phyloP scores from a whole-genome alignment of 1,140 invertebrate species.

The Portunus trituberculatus region DNA sequence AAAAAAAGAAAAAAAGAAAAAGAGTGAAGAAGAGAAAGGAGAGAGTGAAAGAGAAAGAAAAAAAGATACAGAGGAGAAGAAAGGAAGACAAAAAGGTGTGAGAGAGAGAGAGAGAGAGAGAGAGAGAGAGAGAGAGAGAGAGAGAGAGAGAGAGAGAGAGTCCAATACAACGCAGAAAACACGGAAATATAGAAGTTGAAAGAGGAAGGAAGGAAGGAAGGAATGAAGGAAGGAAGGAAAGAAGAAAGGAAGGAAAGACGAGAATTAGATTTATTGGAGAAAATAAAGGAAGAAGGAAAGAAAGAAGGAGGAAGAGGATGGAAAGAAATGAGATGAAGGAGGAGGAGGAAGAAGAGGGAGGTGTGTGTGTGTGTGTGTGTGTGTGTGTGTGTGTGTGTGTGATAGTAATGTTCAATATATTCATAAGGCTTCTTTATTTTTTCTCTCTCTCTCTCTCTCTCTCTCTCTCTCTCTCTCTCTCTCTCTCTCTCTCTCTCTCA shows the following conservation, averaged over 20 bases:
- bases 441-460: conserved; percentile 33
- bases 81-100: neutral
- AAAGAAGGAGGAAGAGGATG: too few relatives aligned
- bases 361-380: too few relatives aligned
- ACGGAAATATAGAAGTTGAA: too few relatives aligned
- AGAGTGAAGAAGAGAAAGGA: too few relatives aligned
- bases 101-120: neutral
- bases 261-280: too few relatives aligned
- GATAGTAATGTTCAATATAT: neutral
- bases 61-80: neutral
- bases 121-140: neutral
- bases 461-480: conserved; percentile 32
- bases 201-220: too few relatives aligned
- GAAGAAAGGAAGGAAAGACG: too few relatives aligned
- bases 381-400: neutral
- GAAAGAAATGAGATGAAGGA: too few relatives aligned
- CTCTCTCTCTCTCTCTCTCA: neutral
- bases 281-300: too few relatives aligned
- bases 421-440: neutral
- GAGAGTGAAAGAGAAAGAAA: neutral
- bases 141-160: conserved; percentile 3
- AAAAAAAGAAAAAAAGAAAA: too few relatives aligned
- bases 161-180: too few relatives aligned
- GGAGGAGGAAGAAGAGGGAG: too few relatives aligned
- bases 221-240: neutral